Conservation (phyloP, 2,888 invertebrate genomes). For the Nemurella pictetii region DNA sequence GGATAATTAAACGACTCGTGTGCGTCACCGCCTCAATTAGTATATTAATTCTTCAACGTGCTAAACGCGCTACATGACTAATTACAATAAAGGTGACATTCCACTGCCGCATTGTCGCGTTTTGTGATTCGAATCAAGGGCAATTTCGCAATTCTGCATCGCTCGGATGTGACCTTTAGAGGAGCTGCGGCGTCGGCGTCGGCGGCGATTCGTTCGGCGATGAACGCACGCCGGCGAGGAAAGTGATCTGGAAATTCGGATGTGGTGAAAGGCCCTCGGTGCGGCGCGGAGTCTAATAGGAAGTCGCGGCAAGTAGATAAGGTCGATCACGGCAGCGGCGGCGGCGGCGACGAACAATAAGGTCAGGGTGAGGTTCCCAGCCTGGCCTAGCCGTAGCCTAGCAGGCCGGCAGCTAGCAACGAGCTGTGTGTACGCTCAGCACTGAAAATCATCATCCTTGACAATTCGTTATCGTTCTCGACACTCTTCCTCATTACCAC, state of each 20-base stretch:
- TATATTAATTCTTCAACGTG: not conserved
- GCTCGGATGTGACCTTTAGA: not conserved
- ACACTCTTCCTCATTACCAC: not conserved
- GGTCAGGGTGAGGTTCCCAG: constrained; percentile 1
- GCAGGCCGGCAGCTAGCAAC: too few species aligned
- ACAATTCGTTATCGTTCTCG: not conserved
- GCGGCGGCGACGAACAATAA: constrained; percentile 7
- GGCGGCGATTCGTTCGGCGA: not conserved
- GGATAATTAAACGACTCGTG: not conserved
- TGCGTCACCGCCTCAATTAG: not conserved
- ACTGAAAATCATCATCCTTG: not conserved
- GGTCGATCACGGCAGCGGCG: not conserved
- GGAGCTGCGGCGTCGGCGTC: not conserved
- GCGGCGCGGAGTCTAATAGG: not conserved
- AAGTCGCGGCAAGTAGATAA: not conserved
- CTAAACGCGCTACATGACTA: not conserved
- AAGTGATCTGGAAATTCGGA: not conserved
- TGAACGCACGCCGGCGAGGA: not conserved
- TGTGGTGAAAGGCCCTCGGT: not conserved
- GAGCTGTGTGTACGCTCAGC: too few species aligned
- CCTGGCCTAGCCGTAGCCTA: not conserved
- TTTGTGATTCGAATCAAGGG: not conserved
- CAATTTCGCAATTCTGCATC: not conserved
- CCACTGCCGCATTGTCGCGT: not conserved
- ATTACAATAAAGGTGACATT: not conserved